phyloP scores from a whole-genome alignment of 2,113 vertebrate species.

The Pyrgilauda ruficollis region DNA sequence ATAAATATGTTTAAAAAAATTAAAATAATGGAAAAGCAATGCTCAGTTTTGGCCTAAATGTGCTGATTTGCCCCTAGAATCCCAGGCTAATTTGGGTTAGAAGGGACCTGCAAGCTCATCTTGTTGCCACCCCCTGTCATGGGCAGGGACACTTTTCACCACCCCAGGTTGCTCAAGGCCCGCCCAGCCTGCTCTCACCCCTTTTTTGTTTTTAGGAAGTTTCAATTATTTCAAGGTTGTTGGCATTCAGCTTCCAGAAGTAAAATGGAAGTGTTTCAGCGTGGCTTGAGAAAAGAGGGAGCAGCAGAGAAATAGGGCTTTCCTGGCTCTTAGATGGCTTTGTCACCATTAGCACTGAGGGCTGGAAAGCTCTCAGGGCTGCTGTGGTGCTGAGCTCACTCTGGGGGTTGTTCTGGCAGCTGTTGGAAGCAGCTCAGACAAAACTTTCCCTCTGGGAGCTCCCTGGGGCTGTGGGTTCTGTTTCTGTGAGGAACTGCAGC shows the following conservation, averaged over 20 bases:
- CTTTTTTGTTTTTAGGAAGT: not conserved
- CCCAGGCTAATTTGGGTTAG: not conserved
- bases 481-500: not conserved
- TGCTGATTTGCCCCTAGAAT: not conserved
- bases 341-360: too few relatives aligned
- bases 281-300: not conserved
- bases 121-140: not conserved
- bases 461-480: not conserved
- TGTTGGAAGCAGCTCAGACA: not conserved
- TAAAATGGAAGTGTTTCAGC: not conserved
- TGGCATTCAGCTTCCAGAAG: not conserved
- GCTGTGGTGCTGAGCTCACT: not conserved
- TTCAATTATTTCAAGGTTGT: not conserved
- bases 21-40: not conserved
- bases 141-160: not conserved
- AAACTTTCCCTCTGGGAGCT: not conserved
- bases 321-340: not conserved
- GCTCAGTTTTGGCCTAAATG: not conserved
- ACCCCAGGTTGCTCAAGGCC: not conserved
- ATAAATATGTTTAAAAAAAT: not conserved
- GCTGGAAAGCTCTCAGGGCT: accelerated
- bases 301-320: not conserved
- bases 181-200: not conserved
- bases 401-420: not conserved
- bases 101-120: not conserved